A percentile compares a stretch with the other conserved stretches of the same genome.
Conservation (phyloP, 2,797 vertebrate species). For the Garrulus glandarius region DNA sequence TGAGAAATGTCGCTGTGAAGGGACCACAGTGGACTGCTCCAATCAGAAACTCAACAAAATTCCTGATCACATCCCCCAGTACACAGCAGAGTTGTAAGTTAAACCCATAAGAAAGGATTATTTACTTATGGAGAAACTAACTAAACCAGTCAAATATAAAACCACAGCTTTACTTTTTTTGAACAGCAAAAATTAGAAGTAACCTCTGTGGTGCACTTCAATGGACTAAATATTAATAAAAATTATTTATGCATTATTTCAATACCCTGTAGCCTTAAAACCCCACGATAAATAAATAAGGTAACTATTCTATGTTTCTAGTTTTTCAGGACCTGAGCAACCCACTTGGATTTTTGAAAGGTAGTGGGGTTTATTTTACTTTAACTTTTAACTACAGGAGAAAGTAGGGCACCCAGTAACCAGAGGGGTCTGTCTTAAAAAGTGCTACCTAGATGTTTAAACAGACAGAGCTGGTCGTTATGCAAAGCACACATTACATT, state of each 20-base stretch:
- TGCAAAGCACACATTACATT: background rate
- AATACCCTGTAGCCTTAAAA: background rate
- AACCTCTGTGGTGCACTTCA: background rate
- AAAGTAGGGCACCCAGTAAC: background rate
- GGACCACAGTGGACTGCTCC: slow-evolving; percentile 96
- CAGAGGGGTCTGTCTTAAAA: background rate
- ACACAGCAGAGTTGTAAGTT: slow-evolving; percentile 96
- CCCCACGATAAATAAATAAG: background rate
- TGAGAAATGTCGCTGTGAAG: slow-evolving; percentile 96
- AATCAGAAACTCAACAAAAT: slow-evolving; percentile 96
- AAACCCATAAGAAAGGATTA: background rate
- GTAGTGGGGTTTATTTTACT: background rate
- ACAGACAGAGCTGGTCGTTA: background rate
- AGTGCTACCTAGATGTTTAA: background rate
- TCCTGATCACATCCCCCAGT: slow-evolving; percentile 95
- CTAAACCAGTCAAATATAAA: background rate
- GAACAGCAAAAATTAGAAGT: background rate
- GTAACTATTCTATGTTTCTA: background rate
- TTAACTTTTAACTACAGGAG: background rate
- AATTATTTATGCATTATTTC: background rate
- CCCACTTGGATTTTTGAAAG: background rate
- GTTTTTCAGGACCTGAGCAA: background rate
- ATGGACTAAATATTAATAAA: background rate
- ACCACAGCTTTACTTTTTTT: background rate
- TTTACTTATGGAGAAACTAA: background rate